Evolutionary conservation across 1,140 invertebrate genomes (phyloP).

Genomic region (Saccostrea glomerata): DNA sequence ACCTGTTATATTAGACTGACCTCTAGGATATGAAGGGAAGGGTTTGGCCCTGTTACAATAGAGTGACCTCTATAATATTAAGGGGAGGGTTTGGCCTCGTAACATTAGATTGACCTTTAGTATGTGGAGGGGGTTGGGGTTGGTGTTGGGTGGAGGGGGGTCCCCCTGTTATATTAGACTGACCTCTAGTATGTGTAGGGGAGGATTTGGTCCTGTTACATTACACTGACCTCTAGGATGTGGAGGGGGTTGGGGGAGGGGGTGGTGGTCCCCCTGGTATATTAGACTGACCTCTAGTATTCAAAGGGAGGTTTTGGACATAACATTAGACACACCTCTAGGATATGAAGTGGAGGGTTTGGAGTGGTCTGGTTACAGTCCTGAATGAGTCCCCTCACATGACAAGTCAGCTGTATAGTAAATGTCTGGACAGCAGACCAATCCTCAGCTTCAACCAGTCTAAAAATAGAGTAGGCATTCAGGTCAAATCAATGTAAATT

Average conservation of each 20-base stretch:
- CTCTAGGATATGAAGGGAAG: too few species aligned
- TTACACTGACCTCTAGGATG: not conserved
- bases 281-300: not conserved
- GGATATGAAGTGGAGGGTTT: conserved; percentile 70
- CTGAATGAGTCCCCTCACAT: conserved; percentile 73
- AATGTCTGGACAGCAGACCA: conserved; percentile 64
- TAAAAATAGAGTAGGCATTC: conserved; percentile 42
- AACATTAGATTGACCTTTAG: not conserved
- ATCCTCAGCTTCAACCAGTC: conserved; percentile 66
- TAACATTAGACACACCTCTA: conserved; percentile 66
- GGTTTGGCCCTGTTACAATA: not conserved
- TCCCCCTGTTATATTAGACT: not conserved
- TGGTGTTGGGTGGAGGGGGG: too few species aligned
- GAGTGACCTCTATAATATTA: not conserved
- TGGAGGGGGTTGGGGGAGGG: not conserved
- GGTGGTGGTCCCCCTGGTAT: too few species aligned
- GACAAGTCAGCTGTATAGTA: conserved; percentile 69
- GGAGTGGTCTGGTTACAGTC: conserved; percentile 75
- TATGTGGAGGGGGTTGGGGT: not conserved
- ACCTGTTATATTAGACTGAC: not conserved
- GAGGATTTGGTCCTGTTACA: not conserved
- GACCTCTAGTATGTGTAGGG: not conserved
- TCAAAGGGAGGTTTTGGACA: too few species aligned
- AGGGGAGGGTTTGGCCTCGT: not conserved
- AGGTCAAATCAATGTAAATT: too few species aligned